phyloP scores from a whole-genome alignment of 2,888 invertebrate species.

The Eupsilia transversa region DNA sequence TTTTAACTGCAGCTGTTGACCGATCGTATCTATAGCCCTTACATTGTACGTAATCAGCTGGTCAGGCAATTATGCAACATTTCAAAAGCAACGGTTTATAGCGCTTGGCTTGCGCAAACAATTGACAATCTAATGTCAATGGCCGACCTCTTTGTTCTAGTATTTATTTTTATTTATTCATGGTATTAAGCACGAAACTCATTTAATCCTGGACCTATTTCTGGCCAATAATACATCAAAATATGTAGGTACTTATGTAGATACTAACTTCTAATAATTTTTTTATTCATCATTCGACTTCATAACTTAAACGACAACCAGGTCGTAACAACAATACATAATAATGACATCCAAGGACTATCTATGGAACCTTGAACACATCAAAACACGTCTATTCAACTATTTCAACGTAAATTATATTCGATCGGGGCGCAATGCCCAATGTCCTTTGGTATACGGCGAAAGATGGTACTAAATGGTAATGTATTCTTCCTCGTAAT shows the following conservation, averaged over 20 bases:
- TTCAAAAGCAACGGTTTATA: slow-evolving; percentile 13
- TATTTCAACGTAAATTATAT: slow-evolving; percentile 39
- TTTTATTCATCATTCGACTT: slow-evolving; percentile 17
- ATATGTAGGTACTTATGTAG: not conserved
- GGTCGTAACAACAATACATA: slow-evolving; percentile 16
- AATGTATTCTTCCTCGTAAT: not conserved
- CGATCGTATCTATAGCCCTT: slow-evolving; percentile 49
- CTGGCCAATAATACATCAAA: not conserved
- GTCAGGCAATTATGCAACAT: slow-evolving; percentile 38
- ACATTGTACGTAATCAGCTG: slow-evolving; percentile 31
- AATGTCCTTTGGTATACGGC: slow-evolving; percentile 2
- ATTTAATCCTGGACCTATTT: not conserved
- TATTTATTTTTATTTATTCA: slow-evolving; percentile 15
- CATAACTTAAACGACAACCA: slow-evolving; percentile 15
- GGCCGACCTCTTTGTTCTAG: slow-evolving; percentile 2
- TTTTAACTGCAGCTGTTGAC: slow-evolving; percentile 34
- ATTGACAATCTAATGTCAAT: slow-evolving; percentile 13
- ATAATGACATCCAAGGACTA: slow-evolving; percentile 43
- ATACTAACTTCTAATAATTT: not conserved
- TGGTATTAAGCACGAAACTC: not conserved
- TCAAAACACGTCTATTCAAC: slow-evolving; percentile 35
- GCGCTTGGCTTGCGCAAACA: slow-evolving; percentile 11
- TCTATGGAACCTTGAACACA: slow-evolving; percentile 43
- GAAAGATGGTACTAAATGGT: not conserved
- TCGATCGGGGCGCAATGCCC: slow-evolving; percentile 19